Conservation (phyloP, 2,113 vertebrate genomes). For the Montifringilla adamsi region DNA sequence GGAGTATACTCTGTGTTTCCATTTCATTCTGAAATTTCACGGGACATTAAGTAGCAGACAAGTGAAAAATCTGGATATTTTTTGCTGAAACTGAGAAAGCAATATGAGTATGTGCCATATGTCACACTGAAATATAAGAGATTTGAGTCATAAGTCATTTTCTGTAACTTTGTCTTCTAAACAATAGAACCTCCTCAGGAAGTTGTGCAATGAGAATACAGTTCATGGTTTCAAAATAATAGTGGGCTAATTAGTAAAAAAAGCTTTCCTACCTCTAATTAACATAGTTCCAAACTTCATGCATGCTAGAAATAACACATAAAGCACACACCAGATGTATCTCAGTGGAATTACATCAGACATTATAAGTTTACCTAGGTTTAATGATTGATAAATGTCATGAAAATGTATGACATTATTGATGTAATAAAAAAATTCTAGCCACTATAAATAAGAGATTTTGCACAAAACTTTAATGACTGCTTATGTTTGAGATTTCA, state of each 20-base stretch:
- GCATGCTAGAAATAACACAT: background rate
- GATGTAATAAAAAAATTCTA: background rate
- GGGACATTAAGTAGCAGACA: background rate
- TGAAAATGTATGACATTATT: background rate
- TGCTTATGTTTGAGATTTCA: background rate
- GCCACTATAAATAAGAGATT: background rate
- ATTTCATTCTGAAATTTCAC: background rate
- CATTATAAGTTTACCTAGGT: background rate
- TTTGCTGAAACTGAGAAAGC: conserved; percentile 1
- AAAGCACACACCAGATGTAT: background rate
- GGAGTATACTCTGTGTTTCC: background rate
- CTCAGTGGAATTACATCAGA: background rate
- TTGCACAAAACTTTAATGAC: background rate
- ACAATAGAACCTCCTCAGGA: background rate
- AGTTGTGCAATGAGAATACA: background rate
- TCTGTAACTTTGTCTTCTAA: background rate
- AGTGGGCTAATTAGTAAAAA: background rate
- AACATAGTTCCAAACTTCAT: background rate
- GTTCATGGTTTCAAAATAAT: background rate
- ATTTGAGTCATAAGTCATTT: background rate
- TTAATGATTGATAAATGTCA: conserved; percentile 36
- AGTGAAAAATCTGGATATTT: background rate
- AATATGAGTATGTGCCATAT: background rate
- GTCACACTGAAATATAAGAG: background rate
- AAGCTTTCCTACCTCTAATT: background rate